Percentiles rank a stretch among this genome's conserved stretches.
phyloP scores from a whole-genome alignment of 35 echinoderm and acorn worm genomes.

The Ophioderma brevispina region DNA sequence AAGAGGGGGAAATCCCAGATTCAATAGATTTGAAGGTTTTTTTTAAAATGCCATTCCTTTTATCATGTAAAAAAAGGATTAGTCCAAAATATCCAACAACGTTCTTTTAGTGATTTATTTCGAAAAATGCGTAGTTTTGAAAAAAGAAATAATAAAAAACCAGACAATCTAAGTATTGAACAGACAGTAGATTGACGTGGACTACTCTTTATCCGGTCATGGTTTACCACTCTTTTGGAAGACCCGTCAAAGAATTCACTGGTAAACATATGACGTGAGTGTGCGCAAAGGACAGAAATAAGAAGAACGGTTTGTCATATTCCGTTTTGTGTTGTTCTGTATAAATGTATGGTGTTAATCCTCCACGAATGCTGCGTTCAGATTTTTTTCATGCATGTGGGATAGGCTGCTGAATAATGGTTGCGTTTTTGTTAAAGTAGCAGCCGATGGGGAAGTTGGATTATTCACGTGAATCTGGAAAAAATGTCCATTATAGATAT shows the following conservation, averaged over 20 bases:
- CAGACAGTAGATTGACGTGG: too few relatives aligned
- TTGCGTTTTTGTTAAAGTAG: conserved; percentile 71
- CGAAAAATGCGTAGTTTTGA: too few relatives aligned
- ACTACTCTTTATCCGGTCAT: too few relatives aligned
- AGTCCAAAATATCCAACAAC: too few relatives aligned
- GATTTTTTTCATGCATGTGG: conserved; percentile 40
- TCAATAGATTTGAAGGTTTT: too few relatives aligned
- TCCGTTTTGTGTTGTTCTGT: conserved; percentile 27
- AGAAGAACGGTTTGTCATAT: conserved; percentile 71
- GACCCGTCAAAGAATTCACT: conserved; percentile 28
- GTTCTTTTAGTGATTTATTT: too few relatives aligned
- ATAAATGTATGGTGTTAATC: conserved; percentile 86
- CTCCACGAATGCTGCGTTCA: conserved; percentile 57
- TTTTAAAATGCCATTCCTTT: too few relatives aligned
- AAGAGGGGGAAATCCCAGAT: too few relatives aligned
- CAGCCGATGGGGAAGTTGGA: conserved; percentile 40
- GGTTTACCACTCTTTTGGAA: conserved; percentile 78
- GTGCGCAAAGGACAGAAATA: conserved; percentile 62
- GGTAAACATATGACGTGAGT: conserved; percentile 62
- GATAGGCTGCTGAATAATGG: conserved; percentile 80
- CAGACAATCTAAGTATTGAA: too few relatives aligned
- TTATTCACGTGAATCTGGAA: neutral
- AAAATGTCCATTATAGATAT: neutral
- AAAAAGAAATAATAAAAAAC: too few relatives aligned
- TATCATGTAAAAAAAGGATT: too few relatives aligned